Evolutionary conservation across 2,113 vertebrate species (phyloP), one percentile per base, ranked within the genome.

Genomic region (Dolichallabes microphthalmus): DNA sequence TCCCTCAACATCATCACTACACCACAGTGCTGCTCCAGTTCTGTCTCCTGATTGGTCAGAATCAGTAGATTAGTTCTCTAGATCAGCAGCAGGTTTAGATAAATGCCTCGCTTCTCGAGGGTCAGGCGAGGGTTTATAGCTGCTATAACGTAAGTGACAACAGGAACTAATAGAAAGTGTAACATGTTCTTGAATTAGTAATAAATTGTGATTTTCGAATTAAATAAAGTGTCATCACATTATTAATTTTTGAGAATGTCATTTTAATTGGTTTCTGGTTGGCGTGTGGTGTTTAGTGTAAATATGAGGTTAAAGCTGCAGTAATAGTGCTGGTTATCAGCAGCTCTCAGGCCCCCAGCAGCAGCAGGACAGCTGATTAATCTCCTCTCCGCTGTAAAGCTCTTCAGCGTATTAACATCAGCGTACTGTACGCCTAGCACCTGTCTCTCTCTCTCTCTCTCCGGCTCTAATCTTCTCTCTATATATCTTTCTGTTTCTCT

Each of bases 401-500:
- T n/a, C 69, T 63, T 75, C 35, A 14, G 73, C 73, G 85, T 80
- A 30, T 81, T 66, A 82, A 87, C 85, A 19, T 73, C 82, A 71
- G 35, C 68, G 80, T 79, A 35, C 32, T 35, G 32, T 35, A n/a
- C n/a, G n/a, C n/a, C 52, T 76, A 76, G 74, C 74, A 76, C 30
- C 87, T 75, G 69, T 85, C 58, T 79, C 20, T 39, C 71, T 88
- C 78, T 71, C 77, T 82, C 86, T 84, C 61, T 74, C 60, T 85
- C 61, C 83, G 82, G 87, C 88, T 39, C 45, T 45, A 45, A 45
- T 8, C 45, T 45, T 45, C 45, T 45, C 45, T 45, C 6, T 45
- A 4, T 45, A 6, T 45, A 6, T 45, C 39, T 45, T 6, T 45
- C 39, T 45, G 4, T 45, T 45, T 45, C 45, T 45, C 45, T 45